phyloP scores from a whole-genome alignment of 2,113 vertebrate species.

The Rhinichthys klamathensis region DNA sequence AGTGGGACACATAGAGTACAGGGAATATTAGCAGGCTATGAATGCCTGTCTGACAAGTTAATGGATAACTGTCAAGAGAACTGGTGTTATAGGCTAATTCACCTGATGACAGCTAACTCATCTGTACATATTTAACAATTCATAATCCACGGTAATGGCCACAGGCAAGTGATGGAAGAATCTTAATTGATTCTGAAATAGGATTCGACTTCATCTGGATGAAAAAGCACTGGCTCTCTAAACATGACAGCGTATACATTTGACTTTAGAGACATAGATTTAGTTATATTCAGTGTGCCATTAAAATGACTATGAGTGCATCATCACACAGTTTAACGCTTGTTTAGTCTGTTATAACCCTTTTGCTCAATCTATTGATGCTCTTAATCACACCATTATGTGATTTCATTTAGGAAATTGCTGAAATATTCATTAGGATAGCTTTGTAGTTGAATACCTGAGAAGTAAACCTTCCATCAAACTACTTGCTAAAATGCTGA shows the following conservation, averaged over 20 bases:
- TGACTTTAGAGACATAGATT: background rate
- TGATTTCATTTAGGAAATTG: background rate
- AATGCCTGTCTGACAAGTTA: conserved; percentile 10
- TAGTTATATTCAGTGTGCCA: background rate
- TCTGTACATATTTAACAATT: background rate
- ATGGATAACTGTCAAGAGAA: conserved; percentile 12
- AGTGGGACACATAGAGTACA: background rate
- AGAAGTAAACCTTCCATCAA: background rate
- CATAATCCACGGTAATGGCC: conserved; percentile 18
- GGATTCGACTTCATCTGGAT: background rate
- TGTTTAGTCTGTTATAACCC: background rate
- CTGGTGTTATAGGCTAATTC: background rate
- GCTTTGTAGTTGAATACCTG: background rate
- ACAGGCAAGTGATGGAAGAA: background rate
- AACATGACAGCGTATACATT: background rate
- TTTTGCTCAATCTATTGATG: background rate
- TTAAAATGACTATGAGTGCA: background rate
- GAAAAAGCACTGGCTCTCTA: background rate
- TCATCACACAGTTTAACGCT: no score
- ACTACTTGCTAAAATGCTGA: conserved; percentile 2
- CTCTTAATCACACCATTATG: background rate
- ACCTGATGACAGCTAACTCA: conserved; percentile 35
- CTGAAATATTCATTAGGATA: conserved; percentile 6
- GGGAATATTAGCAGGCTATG: conserved; percentile 10
- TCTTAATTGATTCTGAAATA: background rate